Evolutionary conservation across 30 jellyfish, hydroid and myxozoan genomes (phyloP).

Genomic region (Aurelia aurita): DNA sequence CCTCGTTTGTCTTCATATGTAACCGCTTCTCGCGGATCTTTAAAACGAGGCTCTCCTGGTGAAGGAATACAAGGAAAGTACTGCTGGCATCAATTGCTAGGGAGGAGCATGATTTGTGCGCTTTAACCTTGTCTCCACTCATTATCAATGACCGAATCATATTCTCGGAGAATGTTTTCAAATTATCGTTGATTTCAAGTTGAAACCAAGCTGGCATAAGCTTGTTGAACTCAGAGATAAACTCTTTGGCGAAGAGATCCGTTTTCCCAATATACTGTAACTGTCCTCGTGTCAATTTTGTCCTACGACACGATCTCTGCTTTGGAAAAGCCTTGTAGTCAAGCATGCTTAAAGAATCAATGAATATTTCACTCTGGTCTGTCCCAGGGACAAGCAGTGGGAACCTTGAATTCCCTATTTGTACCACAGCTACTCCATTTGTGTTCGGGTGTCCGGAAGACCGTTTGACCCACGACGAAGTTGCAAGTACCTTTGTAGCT

Average conservation of each 20-base stretch:
- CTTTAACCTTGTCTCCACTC: constrained; percentile 52
- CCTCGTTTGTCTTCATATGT: constrained; percentile 34
- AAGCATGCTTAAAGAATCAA: constrained; percentile 3
- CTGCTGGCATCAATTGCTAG: constrained; percentile 75
- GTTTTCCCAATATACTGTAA: constrained; percentile 55
- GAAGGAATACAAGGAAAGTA: constrained; percentile 53
- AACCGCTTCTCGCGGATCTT: constrained; percentile 56
- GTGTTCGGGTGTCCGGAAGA: constrained; percentile 49
- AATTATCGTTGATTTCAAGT: constrained; percentile 14
- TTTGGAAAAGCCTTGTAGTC: neutral
- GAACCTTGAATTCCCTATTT: constrained; percentile 23
- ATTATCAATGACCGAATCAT: constrained; percentile 66
- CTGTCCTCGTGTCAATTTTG: constrained; percentile 40
- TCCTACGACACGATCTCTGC: constrained; percentile 28
- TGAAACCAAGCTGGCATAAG: constrained; percentile 88
- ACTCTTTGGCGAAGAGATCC: constrained; percentile 69
- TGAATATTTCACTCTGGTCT: constrained; percentile 37
- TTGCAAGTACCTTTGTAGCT: constrained; percentile 33
- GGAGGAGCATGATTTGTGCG: constrained; percentile 52
- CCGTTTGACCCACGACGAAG: constrained; percentile 64
- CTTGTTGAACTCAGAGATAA: constrained; percentile 58
- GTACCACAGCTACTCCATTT: constrained; percentile 58
- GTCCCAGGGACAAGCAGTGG: constrained; percentile 80
- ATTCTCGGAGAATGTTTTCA: constrained; percentile 61
- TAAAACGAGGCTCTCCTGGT: constrained; percentile 53